A percentile compares a stretch with the other conserved stretches of the same genome.
Evolutionary conservation across 2,888 invertebrate species (phyloP).

Genomic region (Allophyes oxyacanthae): DNA sequence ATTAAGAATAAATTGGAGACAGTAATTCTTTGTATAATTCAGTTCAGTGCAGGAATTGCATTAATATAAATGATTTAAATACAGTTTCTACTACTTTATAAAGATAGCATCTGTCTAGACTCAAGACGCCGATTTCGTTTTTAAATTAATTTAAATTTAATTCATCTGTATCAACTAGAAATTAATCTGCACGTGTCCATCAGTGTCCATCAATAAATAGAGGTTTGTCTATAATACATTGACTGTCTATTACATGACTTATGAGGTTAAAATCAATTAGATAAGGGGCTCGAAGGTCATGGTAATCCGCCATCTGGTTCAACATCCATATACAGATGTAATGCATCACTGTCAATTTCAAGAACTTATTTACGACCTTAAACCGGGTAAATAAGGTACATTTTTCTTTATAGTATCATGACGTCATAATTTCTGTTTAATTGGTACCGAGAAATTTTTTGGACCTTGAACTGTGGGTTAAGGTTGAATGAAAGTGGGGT

Average conservation of each 20-base stretch:
- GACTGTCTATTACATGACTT: constrained; percentile 48
- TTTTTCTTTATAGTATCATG: constrained; percentile 36
- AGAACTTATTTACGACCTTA: constrained; percentile 48
- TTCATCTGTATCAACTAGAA: constrained; percentile 9
- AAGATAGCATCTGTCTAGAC: constrained; percentile 2
- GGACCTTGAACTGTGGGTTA: constrained; percentile 51
- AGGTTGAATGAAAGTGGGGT: constrained; percentile 53
- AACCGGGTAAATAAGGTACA: constrained; percentile 24
- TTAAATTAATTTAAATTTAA: constrained; percentile 6
- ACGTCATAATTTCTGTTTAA: constrained; percentile 49
- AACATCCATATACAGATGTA: constrained; percentile 59
- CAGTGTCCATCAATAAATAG: constrained; percentile 40
- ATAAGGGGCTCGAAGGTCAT: constrained; percentile 72
- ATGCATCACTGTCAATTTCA: constrained; percentile 50
- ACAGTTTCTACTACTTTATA: constrained; percentile 14
- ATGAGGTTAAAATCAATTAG: constrained; percentile 58
- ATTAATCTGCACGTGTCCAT: constrained; percentile 37
- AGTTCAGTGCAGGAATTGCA: too few relatives aligned
- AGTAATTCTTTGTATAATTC: too few relatives aligned
- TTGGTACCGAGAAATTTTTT: constrained; percentile 47
- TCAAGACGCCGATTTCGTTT: constrained; percentile 15
- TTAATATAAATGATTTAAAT: background rate
- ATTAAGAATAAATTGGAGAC: constrained; percentile 9
- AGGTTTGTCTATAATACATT: constrained; percentile 41
- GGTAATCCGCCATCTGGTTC: constrained; percentile 78